These are phyloP conservation scores for Zosterops borbonicus DNA, from an alignment of 2,113 vertebrate species.

Conservation along the genomic window DNA sequence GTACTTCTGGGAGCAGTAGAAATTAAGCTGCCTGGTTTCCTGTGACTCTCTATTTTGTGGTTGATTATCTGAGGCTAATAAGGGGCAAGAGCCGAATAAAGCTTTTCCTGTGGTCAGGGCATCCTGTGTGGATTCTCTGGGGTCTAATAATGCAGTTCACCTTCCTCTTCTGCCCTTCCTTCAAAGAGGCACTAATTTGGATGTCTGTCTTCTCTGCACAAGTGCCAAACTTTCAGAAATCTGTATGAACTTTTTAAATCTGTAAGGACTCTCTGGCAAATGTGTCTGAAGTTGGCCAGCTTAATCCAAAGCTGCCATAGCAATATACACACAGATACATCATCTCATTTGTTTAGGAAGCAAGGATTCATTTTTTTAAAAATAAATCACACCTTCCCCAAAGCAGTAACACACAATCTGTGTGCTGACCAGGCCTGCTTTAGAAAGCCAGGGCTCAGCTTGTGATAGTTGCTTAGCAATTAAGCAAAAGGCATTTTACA, in stretches of 20 bases:
- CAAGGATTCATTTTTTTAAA: background rate
- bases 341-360: background rate
- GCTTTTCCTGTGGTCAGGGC: constrained; percentile 60
- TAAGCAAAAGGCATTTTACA: background rate
- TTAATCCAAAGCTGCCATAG: background rate
- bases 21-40: constrained; percentile 31
- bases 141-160: constrained; percentile 56
- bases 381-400: background rate
- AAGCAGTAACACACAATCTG: background rate
- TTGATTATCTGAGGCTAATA: constrained; percentile 51
- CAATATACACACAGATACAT: background rate
- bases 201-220: background rate
- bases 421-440: background rate
- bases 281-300: background rate
- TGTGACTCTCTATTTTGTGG: constrained; percentile 45
- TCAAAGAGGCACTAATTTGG: constrained; percentile 13
- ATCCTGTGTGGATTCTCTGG: constrained; percentile 54
- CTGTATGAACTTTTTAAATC: background rate
- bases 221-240: background rate
- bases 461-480: background rate
- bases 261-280: background rate
- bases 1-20: constrained; percentile 8
- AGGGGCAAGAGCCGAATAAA: constrained; percentile 49
- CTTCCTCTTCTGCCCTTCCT: constrained; percentile 61
- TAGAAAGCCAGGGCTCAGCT: background rate